Conservation (phyloP, 2,888 invertebrate genomes). For the Athalia circularis region DNA sequence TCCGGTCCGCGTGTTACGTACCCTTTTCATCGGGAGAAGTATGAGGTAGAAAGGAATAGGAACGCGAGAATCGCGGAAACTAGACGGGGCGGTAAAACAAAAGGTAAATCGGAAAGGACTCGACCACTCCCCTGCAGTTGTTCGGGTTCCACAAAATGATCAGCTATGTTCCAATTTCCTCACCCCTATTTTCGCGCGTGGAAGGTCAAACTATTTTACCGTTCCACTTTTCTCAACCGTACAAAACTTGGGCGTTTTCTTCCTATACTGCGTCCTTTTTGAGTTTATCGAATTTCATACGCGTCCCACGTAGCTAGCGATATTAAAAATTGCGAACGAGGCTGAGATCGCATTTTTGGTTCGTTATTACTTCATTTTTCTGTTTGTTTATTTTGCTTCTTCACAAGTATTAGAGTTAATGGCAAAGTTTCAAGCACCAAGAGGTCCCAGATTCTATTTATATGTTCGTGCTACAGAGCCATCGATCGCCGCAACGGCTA, state of each 20-base stretch:
- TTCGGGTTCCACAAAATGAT: constrained; percentile 26
- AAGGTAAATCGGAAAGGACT: constrained; percentile 20
- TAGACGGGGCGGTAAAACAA: background rate
- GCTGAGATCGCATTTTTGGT: constrained; percentile 6
- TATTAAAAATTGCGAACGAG: constrained; percentile 18
- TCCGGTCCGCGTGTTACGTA: constrained; percentile 6
- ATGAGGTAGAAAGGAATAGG: background rate
- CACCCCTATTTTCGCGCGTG: background rate
- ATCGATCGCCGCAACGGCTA: background rate
- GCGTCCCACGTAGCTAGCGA: constrained; percentile 14
- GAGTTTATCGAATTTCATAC: constrained; percentile 18
- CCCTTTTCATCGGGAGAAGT: background rate
- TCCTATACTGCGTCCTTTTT: background rate
- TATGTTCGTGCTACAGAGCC: constrained; percentile 7
- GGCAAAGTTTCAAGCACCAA: constrained; percentile 30
- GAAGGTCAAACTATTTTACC: background rate
- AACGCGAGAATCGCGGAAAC: background rate
- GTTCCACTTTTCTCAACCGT: background rate
- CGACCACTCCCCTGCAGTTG: background rate
- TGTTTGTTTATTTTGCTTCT: background rate
- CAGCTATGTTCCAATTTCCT: constrained; percentile 31
- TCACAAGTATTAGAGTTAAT: constrained; percentile 17
- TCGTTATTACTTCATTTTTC: background rate
- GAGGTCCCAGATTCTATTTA: constrained; percentile 18
- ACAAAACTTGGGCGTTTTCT: constrained; percentile 3